Base-by-base conservation (phyloP, 2,797 vertebrate genomes). In the Erpetoichthys calabaricus region DNA sequence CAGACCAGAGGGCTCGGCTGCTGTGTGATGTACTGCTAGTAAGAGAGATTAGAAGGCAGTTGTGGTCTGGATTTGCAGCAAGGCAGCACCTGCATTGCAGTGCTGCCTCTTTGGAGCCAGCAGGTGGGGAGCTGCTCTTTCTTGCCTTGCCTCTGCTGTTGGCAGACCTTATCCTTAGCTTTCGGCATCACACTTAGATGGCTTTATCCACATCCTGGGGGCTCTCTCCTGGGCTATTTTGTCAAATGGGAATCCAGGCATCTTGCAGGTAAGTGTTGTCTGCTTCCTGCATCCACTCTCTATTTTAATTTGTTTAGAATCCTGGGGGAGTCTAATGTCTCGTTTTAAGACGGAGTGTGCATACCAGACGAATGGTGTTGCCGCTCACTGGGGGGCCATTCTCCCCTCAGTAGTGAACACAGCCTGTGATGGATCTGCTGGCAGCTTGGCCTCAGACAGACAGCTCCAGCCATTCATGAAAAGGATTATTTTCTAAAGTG, bases 81-180 rank as follows among this genome's bases (percentile, higher is more conserved):
- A 25, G 25, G 25, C 25, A 25, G 25, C 25, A 91, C 90, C 91
- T 92, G 90, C 91, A 94, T 84, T 94, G 91, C 91, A 91, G 90
- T 88, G 86, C 80, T 81, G 68, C 64, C 64, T 77, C 76, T 68
- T 71, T 71, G 76, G 75, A 75, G 68, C 90, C 88, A 87, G 86
- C 87, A 71, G 75, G 87, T 73, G 67, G 46, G 62, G 74, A 67
- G 64, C 64, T 63, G 52, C 25, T 61, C 6, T 47, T 63, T 59
- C 65, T 71, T 62, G 66, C 44, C 71, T 72, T 58, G 65, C 58
- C 25, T 25, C 25, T 25, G 25, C 25, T 25, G 25, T 25, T 25
- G 25, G 25, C 25, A 25, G 25, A 25, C 25, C 25, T 25, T 25
- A 25, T 25, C 25, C 25, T 25, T 25, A 25, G 63, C 56, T 4